Evolutionary conservation across 1,140 invertebrate species (phyloP).

Genomic region (Halyomorpha halys): DNA sequence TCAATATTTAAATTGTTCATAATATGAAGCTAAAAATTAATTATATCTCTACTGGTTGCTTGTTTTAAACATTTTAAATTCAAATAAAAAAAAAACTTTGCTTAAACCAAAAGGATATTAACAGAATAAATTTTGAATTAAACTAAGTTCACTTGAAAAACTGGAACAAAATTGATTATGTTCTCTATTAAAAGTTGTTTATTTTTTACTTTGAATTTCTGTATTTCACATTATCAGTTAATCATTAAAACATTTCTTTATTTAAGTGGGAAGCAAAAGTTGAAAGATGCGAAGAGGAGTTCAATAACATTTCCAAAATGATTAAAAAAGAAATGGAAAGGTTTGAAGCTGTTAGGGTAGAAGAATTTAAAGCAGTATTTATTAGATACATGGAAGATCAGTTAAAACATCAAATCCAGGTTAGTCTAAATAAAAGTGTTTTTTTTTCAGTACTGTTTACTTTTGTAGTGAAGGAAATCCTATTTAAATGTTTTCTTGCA

Average conservation of each 20-base stretch:
- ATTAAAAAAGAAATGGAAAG: slow-evolving; percentile 93
- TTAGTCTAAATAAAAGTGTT: slow-evolving; percentile 21
- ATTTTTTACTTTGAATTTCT: no score
- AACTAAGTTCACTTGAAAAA: no score
- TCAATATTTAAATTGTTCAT: no score
- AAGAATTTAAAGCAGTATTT: slow-evolving; percentile 82
- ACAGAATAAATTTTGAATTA: no score
- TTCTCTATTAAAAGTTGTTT: no score
- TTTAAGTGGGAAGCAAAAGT: slow-evolving; percentile 88
- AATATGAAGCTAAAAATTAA: no score
- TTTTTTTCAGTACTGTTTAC: not conserved
- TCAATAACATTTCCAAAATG: slow-evolving; percentile 89
- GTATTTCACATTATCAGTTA: slow-evolving; percentile 7
- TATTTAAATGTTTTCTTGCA: no score
- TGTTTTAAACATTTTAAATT: no score
- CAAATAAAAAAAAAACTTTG: no score
- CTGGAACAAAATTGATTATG: no score
- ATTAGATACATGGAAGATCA: slow-evolving; percentile 89
- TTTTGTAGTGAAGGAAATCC: not conserved
- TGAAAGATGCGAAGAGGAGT: slow-evolving; percentile 90
- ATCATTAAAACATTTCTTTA: slow-evolving; percentile 30
- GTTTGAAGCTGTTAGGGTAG: slow-evolving; percentile 77
- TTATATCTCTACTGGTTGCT: no score
- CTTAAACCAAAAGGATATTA: no score
- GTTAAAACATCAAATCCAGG: slow-evolving; percentile 92